These are phyloP conservation scores for Ptychodera flava DNA, from an alignment of 35 echinoderm and acorn worm species.

Conservation along the genomic window DNA sequence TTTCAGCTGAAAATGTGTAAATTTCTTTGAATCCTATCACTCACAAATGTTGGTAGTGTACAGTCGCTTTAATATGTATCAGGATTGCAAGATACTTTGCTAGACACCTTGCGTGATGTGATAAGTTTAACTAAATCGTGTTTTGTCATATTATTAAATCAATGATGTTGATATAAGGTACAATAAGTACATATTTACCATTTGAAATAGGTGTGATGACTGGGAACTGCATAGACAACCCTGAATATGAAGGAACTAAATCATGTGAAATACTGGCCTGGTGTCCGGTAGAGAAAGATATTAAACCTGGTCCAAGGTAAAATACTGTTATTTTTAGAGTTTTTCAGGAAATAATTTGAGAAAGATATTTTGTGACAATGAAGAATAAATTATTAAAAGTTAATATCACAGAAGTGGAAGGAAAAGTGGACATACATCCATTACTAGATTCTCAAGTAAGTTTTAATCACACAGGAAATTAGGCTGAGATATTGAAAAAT, in stretches of 20 bases:
- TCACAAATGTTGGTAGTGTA: neutral
- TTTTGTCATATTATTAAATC: no score
- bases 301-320: slow-evolving; percentile 53
- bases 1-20: neutral
- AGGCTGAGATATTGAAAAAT: no score
- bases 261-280: slow-evolving; percentile 75
- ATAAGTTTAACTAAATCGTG: no score
- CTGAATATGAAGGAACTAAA: slow-evolving; percentile 14
- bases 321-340: neutral
- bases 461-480: no score
- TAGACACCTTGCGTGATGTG: neutral
- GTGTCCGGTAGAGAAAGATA: slow-evolving; percentile 82
- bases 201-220: slow-evolving; percentile 53
- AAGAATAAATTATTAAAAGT: neutral
- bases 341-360: neutral
- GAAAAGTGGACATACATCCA: no score
- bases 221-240: slow-evolving; percentile 59
- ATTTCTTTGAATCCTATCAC: slow-evolving; percentile 5
- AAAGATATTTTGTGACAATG: neutral
- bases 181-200: no score
- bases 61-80: neutral
- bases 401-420: no score
- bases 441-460: no score
- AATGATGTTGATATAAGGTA: no score
- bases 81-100: neutral